Evolutionary conservation across 2,797 vertebrate genomes (phyloP), one percentile per base, ranked within the genome.

Genomic region (Cuculus canorus): DNA sequence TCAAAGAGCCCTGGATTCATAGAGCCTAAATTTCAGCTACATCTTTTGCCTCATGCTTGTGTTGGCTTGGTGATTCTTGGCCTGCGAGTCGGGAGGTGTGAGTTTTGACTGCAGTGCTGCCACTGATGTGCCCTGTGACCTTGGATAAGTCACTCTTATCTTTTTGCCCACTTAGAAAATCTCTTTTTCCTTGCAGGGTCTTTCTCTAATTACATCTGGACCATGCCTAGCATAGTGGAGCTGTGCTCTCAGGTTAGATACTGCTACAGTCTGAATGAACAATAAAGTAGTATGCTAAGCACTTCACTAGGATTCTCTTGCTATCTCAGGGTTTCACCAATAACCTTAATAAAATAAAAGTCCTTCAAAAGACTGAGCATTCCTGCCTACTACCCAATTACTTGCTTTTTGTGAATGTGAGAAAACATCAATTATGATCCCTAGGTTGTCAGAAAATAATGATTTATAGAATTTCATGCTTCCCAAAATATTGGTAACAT

Each of bases 281-380:
- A 39, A 28, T 61, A 50, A 87, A 66, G 79, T 78, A 88, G 69
- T 52, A 25, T 43, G 27, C 35, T 53, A 63, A 80, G 48, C 45
- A 30, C 43, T 72, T 64, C 9, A 13, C 78, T n/a, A n/a, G 77
- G 52, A 25, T 61, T 78, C 48, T 66, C 33, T 84, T 66, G 54
- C 86, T 85, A 83, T 27, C 71, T 71, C 45, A 75, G 39, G 47
- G 15, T 54, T 79, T 87, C 53, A 47, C 63, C 5, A 3, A 14
- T 79, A 92, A 71, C 37, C 68, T 94, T 86, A 82, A 77, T 66
- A 63, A 83, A 85, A 75, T 39, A 70, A 60, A 86, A 78, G 27
- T 72, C 56, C 65, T 81, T 92, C 79, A 81, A 57, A 87, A 69
- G 65, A 45, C 52, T 35, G 57, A 91, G 28, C 1, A 1, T 78